A percentile compares a stretch with the other conserved stretches of the same genome.
phyloP scores from a whole-genome alignment of 2,797 vertebrate species.

The Phoxinus dragarum region DNA sequence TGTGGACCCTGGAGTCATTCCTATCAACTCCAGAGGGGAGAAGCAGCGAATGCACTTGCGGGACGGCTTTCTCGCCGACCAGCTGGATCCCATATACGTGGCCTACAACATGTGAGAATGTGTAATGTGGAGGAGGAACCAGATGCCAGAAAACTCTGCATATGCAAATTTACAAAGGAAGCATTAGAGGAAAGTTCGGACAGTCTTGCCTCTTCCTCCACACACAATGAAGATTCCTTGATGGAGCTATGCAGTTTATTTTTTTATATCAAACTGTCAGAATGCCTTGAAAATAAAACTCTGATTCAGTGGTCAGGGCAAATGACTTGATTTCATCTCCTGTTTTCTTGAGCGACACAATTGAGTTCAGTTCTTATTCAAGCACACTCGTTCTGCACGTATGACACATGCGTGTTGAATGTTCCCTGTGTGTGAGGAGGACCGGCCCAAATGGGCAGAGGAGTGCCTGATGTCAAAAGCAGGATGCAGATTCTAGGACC shows the following conservation, averaged over 20 bases:
- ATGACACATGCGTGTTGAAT: background rate
- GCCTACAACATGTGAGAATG: constrained; percentile 94
- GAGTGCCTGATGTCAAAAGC: constrained; percentile 24
- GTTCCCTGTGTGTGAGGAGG: constrained; percentile 17
- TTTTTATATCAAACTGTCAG: constrained; percentile 56
- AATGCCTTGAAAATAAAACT: constrained; percentile 60
- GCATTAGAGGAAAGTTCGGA: constrained; percentile 12
- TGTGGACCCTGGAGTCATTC: constrained; percentile 94
- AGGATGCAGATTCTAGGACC: background rate
- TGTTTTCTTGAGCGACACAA: constrained; percentile 48
- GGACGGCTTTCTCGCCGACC: constrained; percentile 95
- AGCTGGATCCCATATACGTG: constrained; percentile 96
- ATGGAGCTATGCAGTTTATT: constrained; percentile 67
- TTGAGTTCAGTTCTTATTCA: constrained; percentile 38
- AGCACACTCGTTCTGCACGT: constrained; percentile 18
- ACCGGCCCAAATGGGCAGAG: background rate
- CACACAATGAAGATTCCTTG: constrained; percentile 56
- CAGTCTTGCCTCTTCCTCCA: constrained; percentile 64
- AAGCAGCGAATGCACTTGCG: constrained; percentile 98
- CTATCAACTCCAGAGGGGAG: constrained; percentile 95
- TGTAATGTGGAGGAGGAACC: constrained; percentile 1
- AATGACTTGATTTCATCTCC: constrained; percentile 45
- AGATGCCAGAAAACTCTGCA: constrained; percentile 55
- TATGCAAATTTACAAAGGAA: background rate
- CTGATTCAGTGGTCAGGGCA: constrained; percentile 59